Percentiles rank a stretch among this genome's conserved stretches.
phyloP scores from a whole-genome alignment of 2,888 invertebrate genomes.

The Ditula angustiorana region DNA sequence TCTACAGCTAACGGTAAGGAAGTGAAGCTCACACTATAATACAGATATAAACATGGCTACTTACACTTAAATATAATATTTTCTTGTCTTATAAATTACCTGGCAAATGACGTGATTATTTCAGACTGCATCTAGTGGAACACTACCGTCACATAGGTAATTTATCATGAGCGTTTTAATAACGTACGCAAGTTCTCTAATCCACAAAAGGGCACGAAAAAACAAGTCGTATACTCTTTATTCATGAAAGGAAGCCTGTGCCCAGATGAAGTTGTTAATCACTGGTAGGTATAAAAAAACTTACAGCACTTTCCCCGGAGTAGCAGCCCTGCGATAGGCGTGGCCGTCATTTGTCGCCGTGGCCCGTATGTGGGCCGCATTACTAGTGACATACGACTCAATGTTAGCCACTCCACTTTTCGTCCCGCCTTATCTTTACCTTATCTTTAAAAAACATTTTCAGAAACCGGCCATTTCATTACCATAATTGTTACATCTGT shows the following conservation, averaged over 20 bases:
- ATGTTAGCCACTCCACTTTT: constrained; percentile 17
- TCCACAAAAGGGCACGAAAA: too few relatives aligned
- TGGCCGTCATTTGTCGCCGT: constrained; percentile 13
- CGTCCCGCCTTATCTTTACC: constrained; percentile 9
- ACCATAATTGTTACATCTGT: constrained; percentile 27
- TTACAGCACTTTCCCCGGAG: neutral
- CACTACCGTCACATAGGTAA: too few relatives aligned
- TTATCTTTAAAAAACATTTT: constrained; percentile 33
- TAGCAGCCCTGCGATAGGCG: constrained; percentile 17
- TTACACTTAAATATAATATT: too few relatives aligned
- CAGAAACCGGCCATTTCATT: constrained; percentile 17
- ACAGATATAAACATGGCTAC: too few relatives aligned
- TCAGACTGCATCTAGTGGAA: too few relatives aligned
- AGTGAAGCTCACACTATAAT: too few relatives aligned
- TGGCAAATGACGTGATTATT: too few relatives aligned
- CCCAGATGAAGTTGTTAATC: neutral
- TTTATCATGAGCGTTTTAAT: too few relatives aligned
- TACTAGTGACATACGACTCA: constrained; percentile 25
- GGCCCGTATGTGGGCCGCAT: constrained; percentile 25
- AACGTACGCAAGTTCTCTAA: too few relatives aligned
- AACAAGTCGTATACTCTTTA: too few relatives aligned
- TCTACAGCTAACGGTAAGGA: too few relatives aligned
- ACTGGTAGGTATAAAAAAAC: neutral
- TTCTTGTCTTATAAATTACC: too few relatives aligned
- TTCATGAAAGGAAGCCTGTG: neutral